Conservation (phyloP, 2,888 invertebrate species). For the Orthonychiurus folsomi region DNA sequence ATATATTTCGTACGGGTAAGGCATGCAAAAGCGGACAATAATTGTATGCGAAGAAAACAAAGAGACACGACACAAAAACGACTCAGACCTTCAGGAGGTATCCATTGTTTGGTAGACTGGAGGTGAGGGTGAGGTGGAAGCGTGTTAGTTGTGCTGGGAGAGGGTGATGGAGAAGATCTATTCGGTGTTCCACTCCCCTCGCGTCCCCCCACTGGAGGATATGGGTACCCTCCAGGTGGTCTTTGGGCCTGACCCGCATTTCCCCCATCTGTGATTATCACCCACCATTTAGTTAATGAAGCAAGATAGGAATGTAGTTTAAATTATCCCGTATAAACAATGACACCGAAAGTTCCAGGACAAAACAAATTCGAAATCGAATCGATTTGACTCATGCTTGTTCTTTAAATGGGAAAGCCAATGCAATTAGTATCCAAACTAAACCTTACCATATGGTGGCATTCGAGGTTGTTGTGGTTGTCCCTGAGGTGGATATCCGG, state of each 20-base stretch:
- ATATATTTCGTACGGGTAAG: too few relatives aligned
- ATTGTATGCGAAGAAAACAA: too few relatives aligned
- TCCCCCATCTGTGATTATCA: constrained; percentile 18
- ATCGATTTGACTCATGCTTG: too few relatives aligned
- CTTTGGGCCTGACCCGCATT: constrained; percentile 16
- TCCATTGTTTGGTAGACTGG: constrained; percentile 37
- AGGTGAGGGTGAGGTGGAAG: constrained; percentile 60
- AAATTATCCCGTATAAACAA: too few relatives aligned
- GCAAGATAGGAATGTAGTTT: too few relatives aligned
- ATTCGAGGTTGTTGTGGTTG: constrained; percentile 31
- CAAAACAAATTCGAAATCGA: too few relatives aligned
- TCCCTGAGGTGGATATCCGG: constrained; percentile 17
- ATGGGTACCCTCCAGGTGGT: constrained; percentile 32
- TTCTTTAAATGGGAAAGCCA: too few relatives aligned
- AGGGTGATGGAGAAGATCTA: constrained; percentile 34
- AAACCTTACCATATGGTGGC: constrained; percentile 37
- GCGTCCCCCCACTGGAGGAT: constrained; percentile 41
- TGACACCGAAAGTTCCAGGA: too few relatives aligned
- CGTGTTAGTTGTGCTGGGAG: constrained; percentile 42
- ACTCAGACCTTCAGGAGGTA: constrained; percentile 37
- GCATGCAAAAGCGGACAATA: too few relatives aligned
- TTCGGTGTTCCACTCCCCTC: constrained; percentile 9
- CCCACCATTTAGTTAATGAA: too few relatives aligned
- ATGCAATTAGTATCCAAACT: too few relatives aligned
- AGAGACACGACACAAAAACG: too few relatives aligned